These are phyloP conservation scores for Tenualosa thibaudeaui DNA, from an alignment of 2,797 vertebrate species.

Conservation along the genomic window DNA sequence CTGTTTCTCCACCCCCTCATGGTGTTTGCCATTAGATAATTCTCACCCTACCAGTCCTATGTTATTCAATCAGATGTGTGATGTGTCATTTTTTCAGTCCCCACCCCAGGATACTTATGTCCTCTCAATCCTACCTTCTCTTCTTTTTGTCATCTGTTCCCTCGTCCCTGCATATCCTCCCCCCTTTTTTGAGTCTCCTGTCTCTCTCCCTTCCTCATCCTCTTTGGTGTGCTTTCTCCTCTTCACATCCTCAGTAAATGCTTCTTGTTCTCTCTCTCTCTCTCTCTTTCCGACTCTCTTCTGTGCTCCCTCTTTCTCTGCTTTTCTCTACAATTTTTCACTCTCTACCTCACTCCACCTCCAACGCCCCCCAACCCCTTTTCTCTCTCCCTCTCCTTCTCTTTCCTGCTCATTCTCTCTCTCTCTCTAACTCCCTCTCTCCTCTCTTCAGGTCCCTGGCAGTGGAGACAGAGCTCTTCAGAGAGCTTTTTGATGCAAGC, in stretches of 20 bases:
- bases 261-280: background rate
- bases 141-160: background rate
- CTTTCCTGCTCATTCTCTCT: background rate
- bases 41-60: background rate
- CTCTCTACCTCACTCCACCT: conserved; percentile 28
- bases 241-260: background rate
- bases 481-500: conserved; percentile 52
- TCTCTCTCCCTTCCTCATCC: background rate
- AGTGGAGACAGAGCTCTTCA: conserved; percentile 44
- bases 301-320: conserved; percentile 12
- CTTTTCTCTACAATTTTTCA: background rate
- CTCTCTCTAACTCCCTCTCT: conserved; percentile 21
- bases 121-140: background rate
- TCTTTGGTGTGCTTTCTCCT: background rate
- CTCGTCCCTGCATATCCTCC: background rate
- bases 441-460: conserved; percentile 36
- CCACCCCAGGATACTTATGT: background rate
- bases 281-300: background rate
- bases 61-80: background rate
- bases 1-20: background rate
- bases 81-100: background rate
- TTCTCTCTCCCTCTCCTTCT: conserved; percentile 20
- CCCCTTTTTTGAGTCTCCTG: background rate
- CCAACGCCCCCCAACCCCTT: conserved; percentile 27
- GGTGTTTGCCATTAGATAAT: background rate